Evolutionary conservation across 1,140 invertebrate species (phyloP).

Genomic region (Papilio glaucus): DNA sequence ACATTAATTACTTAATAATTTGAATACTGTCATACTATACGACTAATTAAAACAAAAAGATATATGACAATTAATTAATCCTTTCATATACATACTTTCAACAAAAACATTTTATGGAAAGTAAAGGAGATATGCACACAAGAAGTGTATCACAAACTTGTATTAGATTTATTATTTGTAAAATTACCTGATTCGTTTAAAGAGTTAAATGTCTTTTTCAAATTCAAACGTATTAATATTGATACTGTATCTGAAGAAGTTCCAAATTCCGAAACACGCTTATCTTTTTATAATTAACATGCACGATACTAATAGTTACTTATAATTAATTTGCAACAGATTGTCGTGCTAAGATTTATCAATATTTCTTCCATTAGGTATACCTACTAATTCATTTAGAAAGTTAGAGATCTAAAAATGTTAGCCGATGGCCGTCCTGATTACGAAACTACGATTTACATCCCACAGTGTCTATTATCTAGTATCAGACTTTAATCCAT

Average conservation of each 20-base stretch:
- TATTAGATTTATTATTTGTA: too few relatives aligned
- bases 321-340: constrained; percentile 21
- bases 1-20: too few relatives aligned
- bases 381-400: constrained; percentile 21
- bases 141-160: too few relatives aligned
- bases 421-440: constrained; percentile 43
- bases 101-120: too few relatives aligned
- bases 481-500: constrained; percentile 80
- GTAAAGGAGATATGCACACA: too few relatives aligned
- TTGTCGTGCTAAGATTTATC: not conserved
- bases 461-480: constrained; percentile 75
- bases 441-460: constrained; percentile 78
- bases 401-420: constrained; percentile 39
- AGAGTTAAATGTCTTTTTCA: not conserved
- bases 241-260: constrained; percentile 2
- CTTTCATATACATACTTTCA: too few relatives aligned
- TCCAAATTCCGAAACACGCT: constrained; percentile 2
- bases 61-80: too few relatives aligned
- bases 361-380: not conserved
- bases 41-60: too few relatives aligned
- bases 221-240: constrained; percentile 20
- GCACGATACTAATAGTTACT: constrained; percentile 9
- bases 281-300: constrained; percentile 31
- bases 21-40: too few relatives aligned
- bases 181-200: not conserved